phyloP scores from a whole-genome alignment of 1,140 invertebrate species.

The Metopolophium dirhodum region DNA sequence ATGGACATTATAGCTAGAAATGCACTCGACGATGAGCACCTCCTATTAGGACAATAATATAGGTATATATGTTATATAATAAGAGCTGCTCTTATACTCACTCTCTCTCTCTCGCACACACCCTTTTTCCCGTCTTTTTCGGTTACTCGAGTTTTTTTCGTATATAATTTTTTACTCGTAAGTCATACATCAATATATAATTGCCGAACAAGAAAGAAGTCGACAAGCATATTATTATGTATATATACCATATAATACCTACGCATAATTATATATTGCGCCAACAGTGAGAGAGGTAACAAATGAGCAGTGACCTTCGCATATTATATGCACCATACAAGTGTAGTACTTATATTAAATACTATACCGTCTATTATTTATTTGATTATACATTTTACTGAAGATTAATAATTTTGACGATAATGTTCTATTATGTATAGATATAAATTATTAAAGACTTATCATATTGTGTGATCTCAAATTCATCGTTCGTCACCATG shows the following conservation, averaged over 20 bases:
- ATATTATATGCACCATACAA: neutral
- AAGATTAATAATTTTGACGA: neutral
- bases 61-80: neutral
- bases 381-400: neutral
- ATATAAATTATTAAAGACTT: neutral
- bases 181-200: neutral
- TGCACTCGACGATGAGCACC: neutral
- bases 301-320: neutral
- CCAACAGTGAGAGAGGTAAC: neutral
- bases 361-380: neutral
- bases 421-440: neutral
- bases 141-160: neutral
- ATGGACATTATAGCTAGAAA: conserved; percentile 19
- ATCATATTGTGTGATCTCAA: neutral
- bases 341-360: neutral
- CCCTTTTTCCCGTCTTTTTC: neutral
- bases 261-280: neutral
- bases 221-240: neutral
- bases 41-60: neutral
- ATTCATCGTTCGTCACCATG: neutral
- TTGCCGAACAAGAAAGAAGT: neutral
- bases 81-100: neutral
- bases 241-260: neutral
- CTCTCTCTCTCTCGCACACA: neutral
- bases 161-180: neutral